Evolutionary conservation across 2,888 invertebrate genomes (phyloP).

Genomic region (Thysanoteuthis rhombus): DNA sequence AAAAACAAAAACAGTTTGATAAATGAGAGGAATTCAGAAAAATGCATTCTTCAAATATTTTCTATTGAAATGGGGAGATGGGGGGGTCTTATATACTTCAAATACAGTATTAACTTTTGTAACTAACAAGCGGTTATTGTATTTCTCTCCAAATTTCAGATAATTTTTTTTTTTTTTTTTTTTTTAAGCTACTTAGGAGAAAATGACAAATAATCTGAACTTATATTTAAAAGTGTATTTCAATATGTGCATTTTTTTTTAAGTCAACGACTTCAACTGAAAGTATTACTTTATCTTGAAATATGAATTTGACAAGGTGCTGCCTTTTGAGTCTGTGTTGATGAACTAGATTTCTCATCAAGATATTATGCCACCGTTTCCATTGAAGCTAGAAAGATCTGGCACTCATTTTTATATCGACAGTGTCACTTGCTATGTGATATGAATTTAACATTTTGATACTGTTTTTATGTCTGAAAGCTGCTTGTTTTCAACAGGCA

Average conservation of each 20-base stretch:
- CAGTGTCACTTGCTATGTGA: neutral
- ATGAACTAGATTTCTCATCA: neutral
- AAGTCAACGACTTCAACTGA: neutral
- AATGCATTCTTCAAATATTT: no score
- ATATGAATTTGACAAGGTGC: neutral
- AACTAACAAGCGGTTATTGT: no score
- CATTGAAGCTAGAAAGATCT: neutral
- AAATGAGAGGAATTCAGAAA: no score
- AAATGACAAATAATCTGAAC: no score
- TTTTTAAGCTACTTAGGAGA: no score
- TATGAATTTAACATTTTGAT: neutral
- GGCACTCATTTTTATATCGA: neutral
- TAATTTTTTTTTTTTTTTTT: no score
- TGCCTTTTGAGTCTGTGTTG: neutral
- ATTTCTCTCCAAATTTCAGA: no score
- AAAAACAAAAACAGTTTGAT: no score
- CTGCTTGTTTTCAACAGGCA: neutral
- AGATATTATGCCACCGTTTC: neutral
- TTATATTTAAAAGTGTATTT: no score
- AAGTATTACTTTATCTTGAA: neutral
- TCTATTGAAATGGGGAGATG: no score
- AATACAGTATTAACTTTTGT: no score
- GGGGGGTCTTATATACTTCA: no score
- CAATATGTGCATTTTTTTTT: neutral
- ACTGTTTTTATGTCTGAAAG: neutral